Evolutionary conservation across 2,797 vertebrate genomes (phyloP), one percentile per base, ranked within the genome.

Genomic region (Hippocampus kuda): DNA sequence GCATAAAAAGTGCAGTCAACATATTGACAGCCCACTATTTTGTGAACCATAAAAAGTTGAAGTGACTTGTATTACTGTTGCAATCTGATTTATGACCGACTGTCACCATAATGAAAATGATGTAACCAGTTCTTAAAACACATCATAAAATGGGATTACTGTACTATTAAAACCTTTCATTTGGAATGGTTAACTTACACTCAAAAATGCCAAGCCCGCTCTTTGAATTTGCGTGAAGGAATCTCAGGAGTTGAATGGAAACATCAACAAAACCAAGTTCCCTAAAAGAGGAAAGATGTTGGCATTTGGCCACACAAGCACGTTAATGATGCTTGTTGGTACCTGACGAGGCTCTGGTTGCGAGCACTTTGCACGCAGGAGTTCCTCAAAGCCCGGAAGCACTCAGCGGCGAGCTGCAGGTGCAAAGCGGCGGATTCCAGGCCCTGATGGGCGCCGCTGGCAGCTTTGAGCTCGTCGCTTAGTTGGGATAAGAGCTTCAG

Each of bases 351-450:
- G 11, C 82, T 78, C 68, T 99, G 97, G 85, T 96, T 98, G 68
- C 79, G 89, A 56, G 83, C 57, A 80, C 93, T 96, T 75, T 94
- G 90, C 0, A 95, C 90, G 16, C 97, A 97, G 1, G 95, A 90
- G 46, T 97, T 99, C 74, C 97, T 92, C 69, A 93, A 92, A 22
- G 92, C 94, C 66, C 97, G 85, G 89, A 98, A 98, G 82, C 95
- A 96, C 68, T 98, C 95, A 0, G 94, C 90, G 0, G 81, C 69
- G 2, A 98, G 51, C 86, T 93, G 89, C 65, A 94, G 84, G 70
- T 81, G 88, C 71, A 89, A 68, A 8, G 86, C 72, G 3, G 80
- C 48, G 1, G 84, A 76, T 22, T 74, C 81, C 64, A 65, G 48
- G 1, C 79, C 86, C 54, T 70, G 67, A 0, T 78, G 74, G 0